Conservation (phyloP, 2,888 invertebrate species). For the Nomada fucata region DNA sequence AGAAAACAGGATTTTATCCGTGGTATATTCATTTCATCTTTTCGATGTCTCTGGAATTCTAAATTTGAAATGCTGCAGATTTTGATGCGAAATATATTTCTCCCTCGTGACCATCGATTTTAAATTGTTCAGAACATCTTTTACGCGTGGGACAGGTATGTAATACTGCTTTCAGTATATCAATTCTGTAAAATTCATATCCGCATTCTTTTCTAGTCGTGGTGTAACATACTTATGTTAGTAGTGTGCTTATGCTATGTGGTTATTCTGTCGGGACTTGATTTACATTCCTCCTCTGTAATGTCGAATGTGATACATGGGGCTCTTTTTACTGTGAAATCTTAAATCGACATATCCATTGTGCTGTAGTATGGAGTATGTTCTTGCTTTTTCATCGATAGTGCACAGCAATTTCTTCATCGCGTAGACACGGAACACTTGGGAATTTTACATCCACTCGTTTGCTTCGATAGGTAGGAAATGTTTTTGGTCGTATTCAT, state of each 20-base stretch:
- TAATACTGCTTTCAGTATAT: not conserved
- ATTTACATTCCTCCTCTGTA: conserved; percentile 10
- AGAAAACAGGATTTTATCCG: too few relatives aligned
- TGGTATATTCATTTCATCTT: too few relatives aligned
- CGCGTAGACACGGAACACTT: not conserved
- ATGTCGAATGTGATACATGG: not conserved
- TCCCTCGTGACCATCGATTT: too few relatives aligned
- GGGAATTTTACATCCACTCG: not conserved
- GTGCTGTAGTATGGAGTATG: not conserved
- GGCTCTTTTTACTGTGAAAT: not conserved
- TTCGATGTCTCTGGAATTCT: too few relatives aligned
- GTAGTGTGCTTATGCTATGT: too few relatives aligned
- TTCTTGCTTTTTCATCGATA: not conserved
- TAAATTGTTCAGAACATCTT: too few relatives aligned
- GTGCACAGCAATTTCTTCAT: not conserved
- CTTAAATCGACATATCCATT: conserved; percentile 10
- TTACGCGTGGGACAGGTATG: too few relatives aligned
- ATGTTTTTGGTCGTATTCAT: not conserved
- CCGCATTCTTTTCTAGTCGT: not conserved
- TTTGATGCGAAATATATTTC: too few relatives aligned
- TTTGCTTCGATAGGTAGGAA: not conserved
- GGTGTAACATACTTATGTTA: not conserved
- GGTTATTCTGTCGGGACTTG: not conserved
- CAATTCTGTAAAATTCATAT: not conserved
- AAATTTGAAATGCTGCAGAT: too few relatives aligned